Evolutionary conservation across 2,113 vertebrate genomes (phyloP).

Genomic region (Thunnus maccoyii): DNA sequence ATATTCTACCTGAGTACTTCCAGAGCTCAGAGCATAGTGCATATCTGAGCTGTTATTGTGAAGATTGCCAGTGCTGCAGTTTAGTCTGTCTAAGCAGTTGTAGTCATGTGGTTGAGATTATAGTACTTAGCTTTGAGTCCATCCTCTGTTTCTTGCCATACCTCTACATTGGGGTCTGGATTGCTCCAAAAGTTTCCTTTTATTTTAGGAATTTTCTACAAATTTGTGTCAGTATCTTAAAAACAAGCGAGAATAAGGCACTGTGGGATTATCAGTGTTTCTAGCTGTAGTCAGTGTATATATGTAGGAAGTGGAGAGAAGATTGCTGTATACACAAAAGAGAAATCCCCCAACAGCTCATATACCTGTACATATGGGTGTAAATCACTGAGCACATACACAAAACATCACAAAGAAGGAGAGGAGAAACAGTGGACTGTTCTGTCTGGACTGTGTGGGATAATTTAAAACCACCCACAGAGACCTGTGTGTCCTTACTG

Average conservation of each 20-base stretch:
- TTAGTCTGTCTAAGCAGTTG: too few species aligned
- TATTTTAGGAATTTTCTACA: too few species aligned
- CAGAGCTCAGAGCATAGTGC: not conserved
- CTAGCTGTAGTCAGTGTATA: slow-evolving; percentile 6
- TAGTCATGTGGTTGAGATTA: not conserved
- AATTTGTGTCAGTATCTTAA: not conserved
- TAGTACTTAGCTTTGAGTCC: not conserved
- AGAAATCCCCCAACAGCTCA: too few species aligned
- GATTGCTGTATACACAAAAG: not conserved
- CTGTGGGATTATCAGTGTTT: not conserved
- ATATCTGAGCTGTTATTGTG: too few species aligned
- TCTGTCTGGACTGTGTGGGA: not conserved
- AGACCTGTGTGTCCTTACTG: not conserved
- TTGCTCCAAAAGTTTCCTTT: not conserved
- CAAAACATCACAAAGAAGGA: too few species aligned
- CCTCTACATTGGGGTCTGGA: not conserved
- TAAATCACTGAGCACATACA: too few species aligned
- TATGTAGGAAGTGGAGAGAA: not conserved
- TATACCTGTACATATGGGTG: too few species aligned
- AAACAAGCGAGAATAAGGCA: slow-evolving; percentile 3
- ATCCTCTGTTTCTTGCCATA: not conserved
- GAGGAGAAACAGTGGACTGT: too few species aligned
- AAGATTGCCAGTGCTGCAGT: too few species aligned
- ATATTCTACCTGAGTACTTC: not conserved
- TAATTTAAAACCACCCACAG: not conserved